These are phyloP conservation scores for Archilochus colubris DNA, from an alignment of 2,113 vertebrate genomes.

Conservation along the genomic window DNA sequence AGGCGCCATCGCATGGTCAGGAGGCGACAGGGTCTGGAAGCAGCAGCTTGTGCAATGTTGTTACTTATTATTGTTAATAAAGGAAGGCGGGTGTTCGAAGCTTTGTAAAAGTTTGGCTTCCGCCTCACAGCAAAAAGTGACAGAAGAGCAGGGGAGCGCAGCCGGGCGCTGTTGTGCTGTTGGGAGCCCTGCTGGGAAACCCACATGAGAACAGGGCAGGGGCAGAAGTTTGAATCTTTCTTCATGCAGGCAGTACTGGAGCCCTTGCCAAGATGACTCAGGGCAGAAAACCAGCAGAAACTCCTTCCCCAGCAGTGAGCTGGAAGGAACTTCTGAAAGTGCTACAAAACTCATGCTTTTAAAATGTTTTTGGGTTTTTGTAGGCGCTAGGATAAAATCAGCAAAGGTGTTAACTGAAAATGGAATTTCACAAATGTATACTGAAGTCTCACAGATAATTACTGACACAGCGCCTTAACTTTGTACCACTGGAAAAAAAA, in stretches of 20 bases:
- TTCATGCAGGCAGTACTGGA: not conserved
- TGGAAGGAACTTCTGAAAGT: not conserved
- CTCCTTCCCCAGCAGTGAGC: not conserved
- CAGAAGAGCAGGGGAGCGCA: accelerated
- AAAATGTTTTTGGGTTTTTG: not conserved
- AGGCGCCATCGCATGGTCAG: not conserved
- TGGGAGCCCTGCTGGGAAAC: not conserved
- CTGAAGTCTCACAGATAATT: not conserved
- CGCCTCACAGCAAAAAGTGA: not conserved
- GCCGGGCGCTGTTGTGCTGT: not conserved
- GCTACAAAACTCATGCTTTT: not conserved
- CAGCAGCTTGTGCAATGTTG: accelerated
- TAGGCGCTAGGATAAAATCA: not conserved
- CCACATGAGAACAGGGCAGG: accelerated
- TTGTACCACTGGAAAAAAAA: not conserved
- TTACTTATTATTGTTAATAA: no score
- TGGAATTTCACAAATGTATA: not conserved
- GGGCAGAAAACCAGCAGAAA: not conserved
- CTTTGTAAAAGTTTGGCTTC: not conserved
- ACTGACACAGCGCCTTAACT: not conserved
- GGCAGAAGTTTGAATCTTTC: not conserved
- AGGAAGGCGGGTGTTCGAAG: not conserved
- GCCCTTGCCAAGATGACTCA: not conserved
- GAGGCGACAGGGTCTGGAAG: not conserved
- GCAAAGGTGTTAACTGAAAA: not conserved